phyloP scores from a whole-genome alignment of 2,888 invertebrate genomes.

The Electrophaes corylata region DNA sequence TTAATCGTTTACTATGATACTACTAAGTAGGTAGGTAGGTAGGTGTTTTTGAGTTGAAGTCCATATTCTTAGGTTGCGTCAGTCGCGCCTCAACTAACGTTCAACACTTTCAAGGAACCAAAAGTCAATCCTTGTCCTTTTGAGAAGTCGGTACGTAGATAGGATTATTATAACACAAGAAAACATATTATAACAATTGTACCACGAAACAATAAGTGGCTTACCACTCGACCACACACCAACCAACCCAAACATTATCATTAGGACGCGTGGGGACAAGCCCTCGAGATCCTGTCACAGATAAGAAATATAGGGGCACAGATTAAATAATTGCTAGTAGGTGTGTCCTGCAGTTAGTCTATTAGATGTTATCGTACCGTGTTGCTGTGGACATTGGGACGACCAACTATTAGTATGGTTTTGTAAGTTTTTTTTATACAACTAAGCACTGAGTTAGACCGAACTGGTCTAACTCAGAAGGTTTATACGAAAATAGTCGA shows the following conservation, averaged over 20 bases:
- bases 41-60: too few relatives aligned
- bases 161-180: neutral
- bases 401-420: neutral
- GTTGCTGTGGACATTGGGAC: neutral
- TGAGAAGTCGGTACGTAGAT: neutral
- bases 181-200: neutral
- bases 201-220: neutral
- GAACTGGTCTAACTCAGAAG: too few relatives aligned
- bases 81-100: too few relatives aligned
- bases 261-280: constrained; percentile 25
- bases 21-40: too few relatives aligned
- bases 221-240: constrained; percentile 32
- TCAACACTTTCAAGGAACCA: neutral
- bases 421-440: neutral
- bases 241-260: constrained; percentile 30
- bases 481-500: too few relatives aligned
- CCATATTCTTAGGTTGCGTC: too few relatives aligned
- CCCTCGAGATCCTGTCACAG: constrained; percentile 34
- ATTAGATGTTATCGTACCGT: neutral
- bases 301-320: constrained; percentile 28
- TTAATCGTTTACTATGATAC: too few relatives aligned
- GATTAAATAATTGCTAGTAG: constrained; percentile 28
- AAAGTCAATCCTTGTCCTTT: neutral
- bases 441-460: too few relatives aligned
- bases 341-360: constrained; percentile 22